Base-by-base conservation (phyloP, 2,888 invertebrate genomes). In the Caenorhabditis afra region DNA sequence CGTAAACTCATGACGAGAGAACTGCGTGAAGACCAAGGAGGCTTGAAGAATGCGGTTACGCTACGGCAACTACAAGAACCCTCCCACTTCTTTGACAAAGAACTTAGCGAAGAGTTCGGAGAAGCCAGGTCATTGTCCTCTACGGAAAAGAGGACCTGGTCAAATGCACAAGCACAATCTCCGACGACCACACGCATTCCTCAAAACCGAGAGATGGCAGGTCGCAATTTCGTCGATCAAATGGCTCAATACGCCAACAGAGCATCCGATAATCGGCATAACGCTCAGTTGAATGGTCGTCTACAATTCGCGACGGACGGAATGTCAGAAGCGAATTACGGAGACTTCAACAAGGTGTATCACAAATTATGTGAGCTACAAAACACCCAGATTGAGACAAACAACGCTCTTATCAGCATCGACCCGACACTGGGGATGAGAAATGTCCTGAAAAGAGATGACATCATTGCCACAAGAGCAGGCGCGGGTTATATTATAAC, bases 341-440 rank as follows among this genome's bases (percentile, higher is more conserved):
- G 20, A 0, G 55, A 77, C 12, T 77, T 77, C 52, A 39, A 64
- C n/a, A 58, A 44, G n/a, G 59, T 66, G 8, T 73, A 65, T 22
- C 53, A 73, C 12, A n/a, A 29, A 44, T 57, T 73, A 8, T 79
- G 79, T 37, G 50, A 49, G 29, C 47, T 65, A 11, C 75, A 79
- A 47, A 76, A 76, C 39, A n/a, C 39, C 0, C 75, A 76, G 12
- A 44, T 70, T n/a, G 64, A 68, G 12, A 50, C 59, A 2, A 64
- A 62, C n/a, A 64, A 59, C 50, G 58, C 58, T 5, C 20, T 79
- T 18, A 8, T 79, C 16, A 58, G 44, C 0, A 68, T 79, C 14
- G 75, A 79, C 44, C 79, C 79, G 1, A 70, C 79, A 1, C n/a
- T 70, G 10, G 79, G 75, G 3, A 70, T 79, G 47, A 23, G 79